Percentiles rank a stretch among this genome's conserved stretches.
Conservation (phyloP, 2,888 invertebrate species). For the Neoascia interrupta region DNA sequence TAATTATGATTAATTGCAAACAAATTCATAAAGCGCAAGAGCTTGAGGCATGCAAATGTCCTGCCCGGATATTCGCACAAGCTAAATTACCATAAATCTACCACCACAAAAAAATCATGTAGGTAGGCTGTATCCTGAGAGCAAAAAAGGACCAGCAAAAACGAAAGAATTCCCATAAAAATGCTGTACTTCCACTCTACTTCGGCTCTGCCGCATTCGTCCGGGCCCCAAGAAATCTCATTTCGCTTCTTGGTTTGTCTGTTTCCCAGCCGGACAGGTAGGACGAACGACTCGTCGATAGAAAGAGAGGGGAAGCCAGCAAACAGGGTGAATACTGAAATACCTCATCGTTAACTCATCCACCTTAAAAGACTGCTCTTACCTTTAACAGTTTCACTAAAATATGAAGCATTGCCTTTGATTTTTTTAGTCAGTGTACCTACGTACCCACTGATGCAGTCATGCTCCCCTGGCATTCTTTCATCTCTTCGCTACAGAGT, state of each 20-base stretch:
- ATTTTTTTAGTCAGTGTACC: conserved; percentile 41
- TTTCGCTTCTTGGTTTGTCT: conserved; percentile 40
- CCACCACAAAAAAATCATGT: too few relatives aligned
- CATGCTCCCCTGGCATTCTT: conserved; percentile 36
- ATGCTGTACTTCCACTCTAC: conserved; percentile 55
- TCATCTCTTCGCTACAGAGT: conserved; percentile 27
- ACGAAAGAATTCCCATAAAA: conserved; percentile 61
- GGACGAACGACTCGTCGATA: conserved; percentile 45
- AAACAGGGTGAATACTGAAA: conserved; percentile 47
- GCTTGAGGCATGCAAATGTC: too few relatives aligned
- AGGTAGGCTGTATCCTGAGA: too few relatives aligned
- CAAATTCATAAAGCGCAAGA: too few relatives aligned
- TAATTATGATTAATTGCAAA: too few relatives aligned
- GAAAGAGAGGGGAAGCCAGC: conserved; percentile 9
- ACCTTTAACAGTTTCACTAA: conserved; percentile 58
- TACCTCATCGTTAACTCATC: conserved; percentile 63
- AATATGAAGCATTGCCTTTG: conserved; percentile 59
- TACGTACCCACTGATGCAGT: conserved; percentile 21
- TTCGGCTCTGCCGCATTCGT: conserved; percentile 26
- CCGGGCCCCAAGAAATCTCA: conserved; percentile 46
- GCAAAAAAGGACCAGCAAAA: conserved; percentile 46
- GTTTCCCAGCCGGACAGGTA: conserved; percentile 35
- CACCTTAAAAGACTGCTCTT: conserved; percentile 61
- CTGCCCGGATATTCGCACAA: too few relatives aligned
- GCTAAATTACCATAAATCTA: conserved; percentile 36